A percentile compares a stretch with the other conserved stretches of the same genome.
These are phyloP conservation scores for Mastomys coucha DNA, from an alignment of 2,113 vertebrate genomes.

Conservation along the genomic window DNA sequence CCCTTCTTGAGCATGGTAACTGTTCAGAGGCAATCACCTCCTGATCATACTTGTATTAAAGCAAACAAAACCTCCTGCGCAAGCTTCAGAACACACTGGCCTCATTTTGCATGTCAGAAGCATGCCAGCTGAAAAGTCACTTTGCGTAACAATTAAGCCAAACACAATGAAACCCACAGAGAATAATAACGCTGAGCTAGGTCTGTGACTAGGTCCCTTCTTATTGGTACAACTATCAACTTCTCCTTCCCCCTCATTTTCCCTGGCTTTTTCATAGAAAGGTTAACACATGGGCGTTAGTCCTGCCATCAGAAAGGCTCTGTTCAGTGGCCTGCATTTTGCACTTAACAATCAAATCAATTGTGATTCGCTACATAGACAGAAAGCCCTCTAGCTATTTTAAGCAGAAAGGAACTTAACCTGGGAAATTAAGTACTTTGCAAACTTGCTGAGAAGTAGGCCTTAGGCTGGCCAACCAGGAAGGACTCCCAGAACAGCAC, in stretches of 20 bases:
- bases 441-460: not conserved
- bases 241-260: not conserved
- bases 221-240: not conserved
- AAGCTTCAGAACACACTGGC: slow-evolving; percentile 14
- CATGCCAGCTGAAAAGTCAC: not conserved
- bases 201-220: not conserved
- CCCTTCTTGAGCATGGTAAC: not conserved
- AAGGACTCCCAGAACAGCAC: slow-evolving; percentile 15
- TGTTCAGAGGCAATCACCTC: not conserved
- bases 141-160: slow-evolving; percentile 26
- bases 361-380: not conserved
- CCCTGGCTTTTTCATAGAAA: not conserved
- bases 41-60: not conserved
- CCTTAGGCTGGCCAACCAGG: slow-evolving; percentile 10
- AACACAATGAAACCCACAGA: slow-evolving; percentile 29
- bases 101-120: slow-evolving; percentile 27
- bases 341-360: slow-evolving; percentile 12
- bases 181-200: not conserved
- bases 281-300: not conserved
- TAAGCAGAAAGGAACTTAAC: slow-evolving; percentile 53
- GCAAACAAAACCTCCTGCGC: not conserved
- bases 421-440: slow-evolving; percentile 37
- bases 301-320: slow-evolving; percentile 29
- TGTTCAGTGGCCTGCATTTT: slow-evolving; percentile 47
- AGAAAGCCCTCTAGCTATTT: slow-evolving; percentile 61